These are phyloP conservation scores for Drosophila tsacasi DNA, from an alignment of 1,140 invertebrate species.

Conservation along the genomic window DNA sequence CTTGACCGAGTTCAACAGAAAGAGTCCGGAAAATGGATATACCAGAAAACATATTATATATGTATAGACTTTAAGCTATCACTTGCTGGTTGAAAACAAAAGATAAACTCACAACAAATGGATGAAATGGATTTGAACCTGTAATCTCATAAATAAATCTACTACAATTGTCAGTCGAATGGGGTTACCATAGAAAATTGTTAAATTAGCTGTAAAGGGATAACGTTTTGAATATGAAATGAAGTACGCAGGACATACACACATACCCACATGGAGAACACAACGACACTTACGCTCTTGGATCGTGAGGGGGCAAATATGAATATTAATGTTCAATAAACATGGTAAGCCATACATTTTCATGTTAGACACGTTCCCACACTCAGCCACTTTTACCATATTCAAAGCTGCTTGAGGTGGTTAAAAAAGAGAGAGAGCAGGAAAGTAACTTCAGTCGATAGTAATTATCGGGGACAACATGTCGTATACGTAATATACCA, in stretches of 20 bases:
- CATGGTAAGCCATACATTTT: constrained; percentile 35
- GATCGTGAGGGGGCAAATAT: constrained; percentile 34
- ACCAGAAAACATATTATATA: not conserved
- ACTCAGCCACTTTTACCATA: constrained; percentile 11
- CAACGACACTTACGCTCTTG: constrained; percentile 2
- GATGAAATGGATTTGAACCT: constrained; percentile 17
- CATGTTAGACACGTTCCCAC: constrained; percentile 25
- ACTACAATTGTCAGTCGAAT: constrained; percentile 17
- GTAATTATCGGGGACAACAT: constrained; percentile 26
- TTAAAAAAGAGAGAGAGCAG: constrained; percentile 9
- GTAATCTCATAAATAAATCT: constrained; percentile 41
- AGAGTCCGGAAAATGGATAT: not conserved
- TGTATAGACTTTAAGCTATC: not conserved
- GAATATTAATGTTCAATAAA: constrained; percentile 68
- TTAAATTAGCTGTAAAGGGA: constrained; percentile 34
- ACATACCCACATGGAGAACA: not conserved
- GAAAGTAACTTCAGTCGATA: constrained; percentile 5
- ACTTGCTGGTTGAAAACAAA: constrained; percentile 5
- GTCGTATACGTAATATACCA: constrained; percentile 51
- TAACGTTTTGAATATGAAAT: constrained; percentile 30
- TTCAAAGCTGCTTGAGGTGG: constrained; percentile 11
- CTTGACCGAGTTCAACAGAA: constrained; percentile 21
- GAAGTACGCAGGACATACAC: constrained; percentile 7
- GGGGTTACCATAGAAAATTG: constrained; percentile 15
- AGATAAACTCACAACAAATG: constrained; percentile 18